Conservation (phyloP, 1,140 invertebrate species). For the Acromyrmex heyeri region DNA sequence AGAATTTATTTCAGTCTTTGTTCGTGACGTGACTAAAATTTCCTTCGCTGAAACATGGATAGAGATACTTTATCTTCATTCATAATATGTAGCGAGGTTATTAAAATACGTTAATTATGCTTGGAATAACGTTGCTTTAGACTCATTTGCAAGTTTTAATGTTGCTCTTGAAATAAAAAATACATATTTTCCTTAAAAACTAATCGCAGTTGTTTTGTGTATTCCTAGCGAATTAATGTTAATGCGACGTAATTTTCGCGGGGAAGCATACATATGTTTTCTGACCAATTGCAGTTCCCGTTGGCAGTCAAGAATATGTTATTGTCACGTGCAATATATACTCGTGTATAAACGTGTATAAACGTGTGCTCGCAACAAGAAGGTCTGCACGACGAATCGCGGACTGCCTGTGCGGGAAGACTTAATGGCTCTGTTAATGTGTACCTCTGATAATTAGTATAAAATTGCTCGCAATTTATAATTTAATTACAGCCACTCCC, state of each 20-base stretch:
- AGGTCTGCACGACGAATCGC: slow-evolving; percentile 38
- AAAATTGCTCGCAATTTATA: slow-evolving; percentile 63
- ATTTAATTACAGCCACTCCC: slow-evolving; percentile 63
- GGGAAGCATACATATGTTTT: background rate
- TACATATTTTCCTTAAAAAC: slow-evolving; percentile 3
- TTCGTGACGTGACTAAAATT: slow-evolving; percentile 44
- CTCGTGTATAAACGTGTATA: slow-evolving; percentile 13
- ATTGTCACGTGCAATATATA: slow-evolving; percentile 38
- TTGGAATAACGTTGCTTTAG: slow-evolving; percentile 20
- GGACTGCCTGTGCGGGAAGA: slow-evolving; percentile 32
- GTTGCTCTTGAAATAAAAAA: slow-evolving; percentile 15
- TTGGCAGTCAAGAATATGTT: slow-evolving; percentile 53
- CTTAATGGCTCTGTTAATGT: slow-evolving; percentile 58
- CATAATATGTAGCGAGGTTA: slow-evolving; percentile 15
- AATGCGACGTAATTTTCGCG: slow-evolving; percentile 8
- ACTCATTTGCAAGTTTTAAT: slow-evolving; percentile 35
- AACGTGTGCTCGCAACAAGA: slow-evolving; percentile 32
- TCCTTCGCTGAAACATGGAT: slow-evolving; percentile 3
- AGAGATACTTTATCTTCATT: slow-evolving; percentile 51
- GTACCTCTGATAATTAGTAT: slow-evolving; percentile 59
- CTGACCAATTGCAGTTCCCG: slow-evolving; percentile 32
- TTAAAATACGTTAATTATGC: slow-evolving; percentile 51
- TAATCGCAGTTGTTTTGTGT: background rate
- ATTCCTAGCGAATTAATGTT: slow-evolving; percentile 11
- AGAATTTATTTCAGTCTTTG: slow-evolving; percentile 47